Evolutionary conservation across 2,888 invertebrate species (phyloP), one percentile per base, ranked within the genome.

Genomic region (Rotaria macrura): DNA sequence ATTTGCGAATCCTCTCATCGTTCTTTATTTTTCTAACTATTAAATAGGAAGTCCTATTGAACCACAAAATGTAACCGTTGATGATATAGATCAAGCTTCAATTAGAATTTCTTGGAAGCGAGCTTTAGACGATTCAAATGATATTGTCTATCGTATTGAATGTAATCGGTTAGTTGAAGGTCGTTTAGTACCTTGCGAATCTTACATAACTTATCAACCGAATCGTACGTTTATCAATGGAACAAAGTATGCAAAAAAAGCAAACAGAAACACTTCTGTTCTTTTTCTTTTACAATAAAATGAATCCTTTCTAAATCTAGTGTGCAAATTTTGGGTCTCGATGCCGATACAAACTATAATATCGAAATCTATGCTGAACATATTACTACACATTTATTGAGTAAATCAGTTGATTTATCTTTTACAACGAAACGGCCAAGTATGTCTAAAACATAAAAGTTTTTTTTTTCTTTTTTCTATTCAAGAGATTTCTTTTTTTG

Each of bases 1-100:
- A 47, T n/a, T n/a, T n/a, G n/a, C n/a, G n/a, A n/a, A n/a, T n/a
- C n/a, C n/a, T n/a, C n/a, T n/a, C n/a, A n/a, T n/a, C n/a, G n/a
- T n/a, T n/a, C n/a, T n/a, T n/a, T n/a, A n/a, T n/a, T n/a, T n/a
- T n/a, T n/a, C n/a, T n/a, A n/a, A n/a, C n/a, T n/a, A n/a, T n/a
- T n/a, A n/a, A n/a, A 34, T 38, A 86, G 86, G 84, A 29, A 79
- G 47, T 79, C 86, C 86, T 29, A 74, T 74, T 17, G 86, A 86
- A 52, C 86, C 86, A 54, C 74, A 86, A 57, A 86, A 86, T 86
- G n/a, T 86, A 23, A 84, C 86, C 14, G 86, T 86, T 2, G 84
- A 74, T n/a, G 79, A 79, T 34, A 85, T 86, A 6, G 86, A 86
- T 47, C 86, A 86, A 83, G 83, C 74, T 49, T 84, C 84, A 55